Percentiles rank a stretch among this genome's conserved stretches.
Evolutionary conservation across 2,113 vertebrate species (phyloP).

Genomic region (Chinchilla lanigera): DNA sequence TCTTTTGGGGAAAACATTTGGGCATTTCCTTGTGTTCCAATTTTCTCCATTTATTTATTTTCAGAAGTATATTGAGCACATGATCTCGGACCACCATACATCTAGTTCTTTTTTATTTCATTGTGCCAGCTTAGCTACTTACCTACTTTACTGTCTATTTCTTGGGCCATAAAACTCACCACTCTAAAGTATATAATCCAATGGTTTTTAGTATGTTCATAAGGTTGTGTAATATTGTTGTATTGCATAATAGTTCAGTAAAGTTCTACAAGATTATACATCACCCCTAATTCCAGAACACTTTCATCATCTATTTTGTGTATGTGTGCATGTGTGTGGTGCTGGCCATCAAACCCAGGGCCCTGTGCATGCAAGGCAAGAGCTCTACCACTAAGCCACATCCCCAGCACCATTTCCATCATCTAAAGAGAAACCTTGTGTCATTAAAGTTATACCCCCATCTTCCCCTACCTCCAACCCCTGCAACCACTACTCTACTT

Average conservation of each 20-base stretch:
- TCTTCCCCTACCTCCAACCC: background rate
- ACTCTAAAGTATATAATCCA: conserved; percentile 28
- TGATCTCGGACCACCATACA: background rate
- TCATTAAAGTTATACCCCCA: background rate
- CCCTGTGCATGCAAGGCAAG: background rate
- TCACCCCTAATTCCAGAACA: conserved; percentile 23
- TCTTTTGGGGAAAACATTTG: background rate
- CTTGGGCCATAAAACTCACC: background rate
- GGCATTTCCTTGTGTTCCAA: background rate
- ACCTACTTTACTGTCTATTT: background rate
- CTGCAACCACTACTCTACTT: background rate
- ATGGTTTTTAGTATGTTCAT: background rate
- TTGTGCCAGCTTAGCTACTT: background rate
- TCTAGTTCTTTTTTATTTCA: background rate
- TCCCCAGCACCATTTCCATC: background rate
- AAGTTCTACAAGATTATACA: background rate
- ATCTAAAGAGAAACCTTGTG: background rate
- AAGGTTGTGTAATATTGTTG: background rate
- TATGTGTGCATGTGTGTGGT: background rate
- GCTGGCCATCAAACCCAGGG: background rate
- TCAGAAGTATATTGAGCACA: background rate
- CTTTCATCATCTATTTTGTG: background rate
- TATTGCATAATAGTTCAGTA: background rate
- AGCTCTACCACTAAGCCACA: background rate
- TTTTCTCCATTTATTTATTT: background rate